phyloP scores from a whole-genome alignment of 1,140 invertebrate genomes.

The Zaprionus capensis region DNA sequence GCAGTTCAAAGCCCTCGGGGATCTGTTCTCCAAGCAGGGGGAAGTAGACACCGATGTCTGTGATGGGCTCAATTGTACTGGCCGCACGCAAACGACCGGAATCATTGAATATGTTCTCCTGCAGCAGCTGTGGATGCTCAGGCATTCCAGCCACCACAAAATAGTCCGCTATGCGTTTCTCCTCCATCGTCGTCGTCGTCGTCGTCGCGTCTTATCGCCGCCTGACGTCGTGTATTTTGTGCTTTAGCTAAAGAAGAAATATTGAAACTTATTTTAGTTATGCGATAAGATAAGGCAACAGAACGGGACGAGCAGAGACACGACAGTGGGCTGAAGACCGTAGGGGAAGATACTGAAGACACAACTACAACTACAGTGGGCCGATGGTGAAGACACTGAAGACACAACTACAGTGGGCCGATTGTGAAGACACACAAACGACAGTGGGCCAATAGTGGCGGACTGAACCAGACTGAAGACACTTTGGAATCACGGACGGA shows the following conservation, averaged over 20 bases:
- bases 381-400: too few relatives aligned
- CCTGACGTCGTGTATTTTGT: neutral
- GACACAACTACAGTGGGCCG: too few relatives aligned
- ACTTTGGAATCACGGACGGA: neutral
- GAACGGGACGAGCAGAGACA: neutral
- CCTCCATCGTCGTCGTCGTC: conserved; percentile 87
- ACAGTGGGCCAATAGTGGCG: too few relatives aligned
- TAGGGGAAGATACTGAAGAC: neutral
- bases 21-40: conserved; percentile 93
- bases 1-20: conserved; percentile 91
- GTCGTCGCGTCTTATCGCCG: neutral
- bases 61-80: conserved; percentile 92
- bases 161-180: conserved; percentile 94
- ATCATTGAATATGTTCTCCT: conserved; percentile 92
- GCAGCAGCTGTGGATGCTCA: conserved; percentile 90
- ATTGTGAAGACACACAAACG: too few relatives aligned
- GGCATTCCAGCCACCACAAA: conserved; percentile 98
- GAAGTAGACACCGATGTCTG: conserved; percentile 96
- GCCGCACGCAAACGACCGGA: conserved; percentile 91
- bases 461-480: neutral
- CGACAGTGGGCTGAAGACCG: neutral
- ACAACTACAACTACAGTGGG: too few relatives aligned
- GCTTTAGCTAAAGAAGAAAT: conserved; percentile 1
- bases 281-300: neutral
- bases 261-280: conserved; percentile 3